Percentiles rank a stretch among this genome's conserved stretches.
phyloP scores from a whole-genome alignment of 1,140 invertebrate species.

The Vanessa atalanta region DNA sequence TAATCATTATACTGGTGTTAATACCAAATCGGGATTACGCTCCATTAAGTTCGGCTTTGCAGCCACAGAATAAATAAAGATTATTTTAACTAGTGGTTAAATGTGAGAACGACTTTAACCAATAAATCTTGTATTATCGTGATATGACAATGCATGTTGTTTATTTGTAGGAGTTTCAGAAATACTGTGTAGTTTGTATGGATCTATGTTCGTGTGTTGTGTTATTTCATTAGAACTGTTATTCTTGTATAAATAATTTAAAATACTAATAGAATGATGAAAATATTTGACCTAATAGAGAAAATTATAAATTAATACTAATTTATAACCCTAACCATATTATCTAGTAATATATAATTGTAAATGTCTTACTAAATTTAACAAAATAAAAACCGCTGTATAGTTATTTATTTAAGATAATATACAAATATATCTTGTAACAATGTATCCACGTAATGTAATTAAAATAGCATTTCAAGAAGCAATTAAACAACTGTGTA shows the following conservation, averaged over 20 bases:
- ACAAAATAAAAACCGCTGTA: neutral
- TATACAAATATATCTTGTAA: neutral
- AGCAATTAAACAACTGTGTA: constrained; percentile 21
- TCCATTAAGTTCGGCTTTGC: constrained; percentile 67
- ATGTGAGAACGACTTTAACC: constrained; percentile 59
- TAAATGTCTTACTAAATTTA: neutral
- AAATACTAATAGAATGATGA: too few species aligned
- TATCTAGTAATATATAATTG: neutral
- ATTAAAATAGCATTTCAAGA: neutral
- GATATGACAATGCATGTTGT: constrained; percentile 28
- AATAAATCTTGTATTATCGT: constrained; percentile 44
- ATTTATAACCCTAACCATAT: too few species aligned
- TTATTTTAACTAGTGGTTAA: constrained; percentile 65
- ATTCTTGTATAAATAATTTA: too few species aligned
- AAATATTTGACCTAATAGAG: too few species aligned
- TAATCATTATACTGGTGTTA: constrained; percentile 70
- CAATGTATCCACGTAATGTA: too few species aligned
- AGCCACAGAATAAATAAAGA: constrained; percentile 75
- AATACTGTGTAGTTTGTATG: neutral
- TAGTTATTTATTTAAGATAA: neutral
- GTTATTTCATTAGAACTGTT: neutral
- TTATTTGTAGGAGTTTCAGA: neutral
- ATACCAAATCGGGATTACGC: constrained; percentile 70
- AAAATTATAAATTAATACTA: too few species aligned
- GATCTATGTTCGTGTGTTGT: neutral